Evolutionary conservation across 2,797 vertebrate species (phyloP).

Genomic region (Cuniculus paca): DNA sequence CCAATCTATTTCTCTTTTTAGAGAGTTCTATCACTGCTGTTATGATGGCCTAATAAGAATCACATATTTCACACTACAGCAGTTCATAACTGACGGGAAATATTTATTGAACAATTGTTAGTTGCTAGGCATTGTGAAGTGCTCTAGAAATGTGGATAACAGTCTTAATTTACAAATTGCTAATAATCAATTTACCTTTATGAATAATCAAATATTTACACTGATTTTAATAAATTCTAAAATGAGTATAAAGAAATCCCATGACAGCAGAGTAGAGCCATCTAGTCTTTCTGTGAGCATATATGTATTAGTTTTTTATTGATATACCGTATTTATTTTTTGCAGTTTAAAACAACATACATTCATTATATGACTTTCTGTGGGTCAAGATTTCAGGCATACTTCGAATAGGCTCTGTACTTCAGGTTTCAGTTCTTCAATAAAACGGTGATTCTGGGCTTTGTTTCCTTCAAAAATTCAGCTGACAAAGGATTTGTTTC

Average conservation of each 20-base stretch:
- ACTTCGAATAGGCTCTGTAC: not conserved
- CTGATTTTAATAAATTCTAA: not conserved
- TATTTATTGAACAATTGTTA: not conserved
- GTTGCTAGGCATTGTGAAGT: not conserved
- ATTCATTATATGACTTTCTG: not conserved
- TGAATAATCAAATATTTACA: not conserved
- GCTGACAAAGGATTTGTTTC: not conserved
- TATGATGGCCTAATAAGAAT: not conserved
- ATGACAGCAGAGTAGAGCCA: not conserved
- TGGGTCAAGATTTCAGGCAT: not conserved
- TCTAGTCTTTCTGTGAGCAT: not conserved
- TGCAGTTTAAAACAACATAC: not conserved
- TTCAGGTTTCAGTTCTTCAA: not conserved
- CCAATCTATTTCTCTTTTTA: not conserved
- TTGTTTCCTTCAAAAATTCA: not conserved
- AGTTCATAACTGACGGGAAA: not conserved
- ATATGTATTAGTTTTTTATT: not conserved
- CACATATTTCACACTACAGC: not conserved
- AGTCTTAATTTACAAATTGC: not conserved
- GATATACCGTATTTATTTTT: not conserved
- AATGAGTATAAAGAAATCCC: not conserved
- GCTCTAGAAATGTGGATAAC: conserved; percentile 12
- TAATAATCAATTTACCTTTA: conserved; percentile 1
- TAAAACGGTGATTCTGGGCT: not conserved
- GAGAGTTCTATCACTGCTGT: not conserved